phyloP scores from a whole-genome alignment of 1,140 invertebrate species.

The Antheraea pernyi region DNA sequence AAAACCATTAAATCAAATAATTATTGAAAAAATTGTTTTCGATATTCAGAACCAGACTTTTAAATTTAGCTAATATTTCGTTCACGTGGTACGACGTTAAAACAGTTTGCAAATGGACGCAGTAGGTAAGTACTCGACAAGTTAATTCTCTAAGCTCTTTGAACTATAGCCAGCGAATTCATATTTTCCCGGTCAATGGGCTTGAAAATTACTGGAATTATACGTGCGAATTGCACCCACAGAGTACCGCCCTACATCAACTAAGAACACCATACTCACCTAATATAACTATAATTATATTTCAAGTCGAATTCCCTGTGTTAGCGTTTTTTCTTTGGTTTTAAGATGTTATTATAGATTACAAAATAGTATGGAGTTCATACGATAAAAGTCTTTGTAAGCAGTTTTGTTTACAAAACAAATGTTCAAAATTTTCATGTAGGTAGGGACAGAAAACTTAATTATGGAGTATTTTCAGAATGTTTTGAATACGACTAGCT shows the following conservation, averaged over 20 bases:
- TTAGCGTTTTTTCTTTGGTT: not conserved
- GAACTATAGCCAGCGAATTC: constrained; percentile 39
- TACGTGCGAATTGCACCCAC: constrained; percentile 32
- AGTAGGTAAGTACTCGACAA: constrained; percentile 24
- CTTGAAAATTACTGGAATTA: constrained; percentile 52
- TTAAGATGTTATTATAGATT: too few relatives aligned
- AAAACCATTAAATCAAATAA: too few relatives aligned
- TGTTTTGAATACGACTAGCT: too few relatives aligned
- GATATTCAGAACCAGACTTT: too few relatives aligned
- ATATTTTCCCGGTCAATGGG: constrained; percentile 48
- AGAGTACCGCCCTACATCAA: constrained; percentile 3
- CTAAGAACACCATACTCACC: not conserved
- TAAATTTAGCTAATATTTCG: too few relatives aligned
- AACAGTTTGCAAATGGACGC: constrained; percentile 10
- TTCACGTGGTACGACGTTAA: not conserved
- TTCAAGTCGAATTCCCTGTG: not conserved
- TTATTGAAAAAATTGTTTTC: too few relatives aligned
- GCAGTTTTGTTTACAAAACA: too few relatives aligned
- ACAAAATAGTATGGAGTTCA: too few relatives aligned
- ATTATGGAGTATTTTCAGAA: too few relatives aligned
- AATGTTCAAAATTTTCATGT: too few relatives aligned
- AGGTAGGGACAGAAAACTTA: too few relatives aligned
- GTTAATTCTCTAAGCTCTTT: constrained; percentile 40
- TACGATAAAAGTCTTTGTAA: too few relatives aligned
- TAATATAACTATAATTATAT: constrained; percentile 16